A percentile compares a stretch with the other conserved stretches of the same genome.
Evolutionary conservation across 2,888 invertebrate species (phyloP).

Genomic region (Arctia plantaginis): DNA sequence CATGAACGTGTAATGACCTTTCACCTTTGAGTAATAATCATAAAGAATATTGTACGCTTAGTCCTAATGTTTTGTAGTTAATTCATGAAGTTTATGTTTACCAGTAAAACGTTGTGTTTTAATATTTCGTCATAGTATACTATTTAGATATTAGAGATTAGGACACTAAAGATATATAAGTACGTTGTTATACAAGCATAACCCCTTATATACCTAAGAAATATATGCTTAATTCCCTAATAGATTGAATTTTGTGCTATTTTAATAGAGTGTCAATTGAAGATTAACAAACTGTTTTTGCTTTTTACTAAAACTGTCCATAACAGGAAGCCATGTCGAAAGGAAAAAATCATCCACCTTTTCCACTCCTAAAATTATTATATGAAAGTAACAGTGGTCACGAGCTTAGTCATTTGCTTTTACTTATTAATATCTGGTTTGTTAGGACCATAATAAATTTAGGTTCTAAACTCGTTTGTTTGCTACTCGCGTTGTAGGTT

Average conservation of each 20-base stretch:
- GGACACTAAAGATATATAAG: background rate
- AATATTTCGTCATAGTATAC: conserved; percentile 11
- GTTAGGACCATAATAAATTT: background rate
- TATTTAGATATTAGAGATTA: background rate
- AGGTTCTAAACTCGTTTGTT: background rate
- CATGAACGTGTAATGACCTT: conserved; percentile 60
- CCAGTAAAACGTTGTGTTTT: conserved; percentile 54
- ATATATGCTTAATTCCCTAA: too few species aligned
- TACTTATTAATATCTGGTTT: background rate
- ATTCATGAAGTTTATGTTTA: conserved; percentile 54
- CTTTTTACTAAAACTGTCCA: too few species aligned
- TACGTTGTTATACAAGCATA: background rate
- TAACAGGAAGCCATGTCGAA: background rate
- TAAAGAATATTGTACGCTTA: conserved; percentile 63
- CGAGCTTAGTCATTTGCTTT: background rate
- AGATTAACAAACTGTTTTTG: too few species aligned
- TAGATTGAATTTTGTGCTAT: too few species aligned
- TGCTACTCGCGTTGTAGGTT: background rate
- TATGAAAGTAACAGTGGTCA: background rate
- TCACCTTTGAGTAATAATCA: conserved; percentile 67
- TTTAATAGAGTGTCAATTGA: too few species aligned
- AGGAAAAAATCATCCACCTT: background rate
- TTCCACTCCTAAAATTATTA: background rate
- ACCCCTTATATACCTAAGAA: too few species aligned
- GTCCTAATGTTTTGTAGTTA: conserved; percentile 63